Evolutionary conservation across 2,888 invertebrate genomes (phyloP), one percentile per base, ranked within the genome.

Genomic region (Ischnus inquisitorius): DNA sequence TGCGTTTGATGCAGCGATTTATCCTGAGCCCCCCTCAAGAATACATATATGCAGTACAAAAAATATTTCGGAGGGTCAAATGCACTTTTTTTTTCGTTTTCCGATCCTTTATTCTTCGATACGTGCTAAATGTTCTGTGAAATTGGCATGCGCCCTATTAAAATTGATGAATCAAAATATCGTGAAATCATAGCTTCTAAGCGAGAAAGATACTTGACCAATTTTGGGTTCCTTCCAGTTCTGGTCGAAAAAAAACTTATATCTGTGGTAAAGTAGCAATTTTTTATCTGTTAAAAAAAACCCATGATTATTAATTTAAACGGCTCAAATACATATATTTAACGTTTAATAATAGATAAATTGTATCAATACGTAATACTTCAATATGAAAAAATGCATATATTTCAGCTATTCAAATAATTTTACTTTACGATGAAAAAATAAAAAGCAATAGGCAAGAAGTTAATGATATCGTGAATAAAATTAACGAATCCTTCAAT

Each of bases 51-150:
- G 19, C 46, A 51, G 28, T 64, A 19, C 67, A 78, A 78, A 72
- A 78, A 78, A 78, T 78, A 46, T 69, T 6, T 34, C 3, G 28
- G 46, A 5, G 22, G 51, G 16, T 22, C 8, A 28, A 69, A 69
- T 14, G 28, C 22, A 8, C 22, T 46, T 19, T 43, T 54, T 28
- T 48, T 46, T 43, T 68, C 46, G 57, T 43, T 75, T 62, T 34
- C 6, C 34, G 22, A 68, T 41, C 43, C 71, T 60, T 64, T 62
- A 60, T 48, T 79, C 64, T 14, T 41, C 46, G 39, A 65, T 57
- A n/a, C 28, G 65, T 57, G 64, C 72, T 77, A 82, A 82, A 82
- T 74, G 85, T 79, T 57, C 64, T 54, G 82, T 85, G 64, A 82
- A 85, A 85, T 85, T 77, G 79, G 43, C 77, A 68, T 74, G 54